phyloP scores from a whole-genome alignment of 2,113 vertebrate genomes.

The Ia io region DNA sequence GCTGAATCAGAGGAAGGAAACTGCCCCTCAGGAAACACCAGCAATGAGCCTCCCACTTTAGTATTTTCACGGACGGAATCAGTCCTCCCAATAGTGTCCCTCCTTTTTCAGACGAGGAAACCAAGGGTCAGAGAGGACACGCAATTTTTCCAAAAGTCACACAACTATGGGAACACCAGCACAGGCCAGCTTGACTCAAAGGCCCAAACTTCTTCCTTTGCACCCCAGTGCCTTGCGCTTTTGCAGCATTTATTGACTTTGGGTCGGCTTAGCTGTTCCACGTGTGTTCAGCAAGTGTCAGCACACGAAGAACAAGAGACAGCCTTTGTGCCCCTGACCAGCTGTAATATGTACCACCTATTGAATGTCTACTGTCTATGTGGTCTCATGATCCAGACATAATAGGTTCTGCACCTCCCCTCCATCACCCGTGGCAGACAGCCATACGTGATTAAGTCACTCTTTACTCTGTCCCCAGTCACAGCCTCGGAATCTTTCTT shows the following conservation, averaged over 20 bases:
- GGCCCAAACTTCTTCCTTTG: neutral
- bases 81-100: neutral
- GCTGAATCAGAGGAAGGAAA: neutral
- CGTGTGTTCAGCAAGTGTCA: neutral
- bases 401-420: neutral
- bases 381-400: neutral
- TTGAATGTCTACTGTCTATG: neutral
- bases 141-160: neutral
- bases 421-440: accelerated
- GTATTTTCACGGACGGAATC: neutral
- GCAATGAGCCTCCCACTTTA: accelerated
- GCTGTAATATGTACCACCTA: neutral
- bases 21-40: neutral
- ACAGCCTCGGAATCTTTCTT: neutral
- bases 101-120: neutral
- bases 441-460: neutral
- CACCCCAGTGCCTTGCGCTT: neutral
- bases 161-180: too few species aligned
- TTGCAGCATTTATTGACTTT: neutral
- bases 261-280: neutral
- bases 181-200: neutral
- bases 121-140: neutral
- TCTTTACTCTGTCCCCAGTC: neutral
- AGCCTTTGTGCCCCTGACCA: neutral
- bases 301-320: neutral